Evolutionary conservation across 2,888 invertebrate genomes (phyloP).

Genomic region (Perizoma affinitatum): DNA sequence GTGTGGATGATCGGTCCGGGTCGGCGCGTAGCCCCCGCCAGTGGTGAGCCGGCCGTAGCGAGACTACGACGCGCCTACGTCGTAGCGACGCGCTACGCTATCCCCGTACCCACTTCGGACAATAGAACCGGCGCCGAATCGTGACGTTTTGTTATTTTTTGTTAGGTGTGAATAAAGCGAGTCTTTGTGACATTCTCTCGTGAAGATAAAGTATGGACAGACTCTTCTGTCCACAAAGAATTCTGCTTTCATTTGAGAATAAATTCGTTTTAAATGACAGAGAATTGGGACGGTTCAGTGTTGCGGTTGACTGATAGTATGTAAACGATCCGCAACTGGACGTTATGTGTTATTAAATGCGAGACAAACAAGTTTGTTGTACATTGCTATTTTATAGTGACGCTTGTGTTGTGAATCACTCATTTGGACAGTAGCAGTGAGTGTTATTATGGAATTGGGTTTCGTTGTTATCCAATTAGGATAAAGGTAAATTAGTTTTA

Average conservation of each 20-base stretch:
- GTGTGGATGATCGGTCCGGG: conserved; percentile 77
- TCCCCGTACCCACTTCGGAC: conserved; percentile 59
- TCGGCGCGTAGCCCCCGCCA: conserved; percentile 78
- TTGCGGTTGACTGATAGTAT: conserved; percentile 55
- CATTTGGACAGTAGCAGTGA: conserved; percentile 57
- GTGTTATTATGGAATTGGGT: conserved; percentile 64
- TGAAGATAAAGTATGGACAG: conserved; percentile 59
- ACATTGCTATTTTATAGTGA: conserved; percentile 53
- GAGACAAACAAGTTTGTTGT: conserved; percentile 43
- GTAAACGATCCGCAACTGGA: conserved; percentile 46
- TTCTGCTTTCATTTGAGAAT: conserved; percentile 28
- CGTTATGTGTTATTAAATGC: conserved; percentile 48
- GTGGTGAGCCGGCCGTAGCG: conserved; percentile 74
- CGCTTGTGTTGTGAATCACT: conserved; percentile 65
- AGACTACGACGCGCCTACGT: conserved; percentile 73
- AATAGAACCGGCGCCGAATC: conserved; percentile 71
- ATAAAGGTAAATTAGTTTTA: conserved; percentile 19
- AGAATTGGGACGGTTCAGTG: conserved; percentile 57
- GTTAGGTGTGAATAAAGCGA: conserved; percentile 69
- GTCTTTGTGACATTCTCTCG: conserved; percentile 64
- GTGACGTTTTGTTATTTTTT: conserved; percentile 75
- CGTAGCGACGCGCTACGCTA: conserved; percentile 57
- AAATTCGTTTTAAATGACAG: conserved; percentile 51
- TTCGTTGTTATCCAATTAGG: conserved; percentile 22
- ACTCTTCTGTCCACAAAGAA: conserved; percentile 14